These are phyloP conservation scores for Temnothorax rugatulus DNA, from an alignment of 2,888 invertebrate genomes.

Conservation along the genomic window DNA sequence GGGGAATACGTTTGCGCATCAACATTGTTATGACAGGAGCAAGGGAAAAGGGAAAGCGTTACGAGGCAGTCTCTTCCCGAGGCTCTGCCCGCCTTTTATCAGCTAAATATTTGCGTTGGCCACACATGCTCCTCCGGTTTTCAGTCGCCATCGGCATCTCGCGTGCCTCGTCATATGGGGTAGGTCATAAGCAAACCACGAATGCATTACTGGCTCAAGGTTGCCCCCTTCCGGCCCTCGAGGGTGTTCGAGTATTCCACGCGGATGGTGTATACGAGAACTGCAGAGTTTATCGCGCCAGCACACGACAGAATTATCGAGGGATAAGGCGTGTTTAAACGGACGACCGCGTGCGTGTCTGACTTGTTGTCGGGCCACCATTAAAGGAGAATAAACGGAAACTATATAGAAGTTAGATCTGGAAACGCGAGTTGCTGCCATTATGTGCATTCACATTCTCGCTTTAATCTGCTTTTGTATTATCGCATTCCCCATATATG, in stretches of 20 bases:
- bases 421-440: neutral
- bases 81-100: slow-evolving; percentile 66
- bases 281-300: slow-evolving; percentile 27
- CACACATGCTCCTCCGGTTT: slow-evolving; percentile 72
- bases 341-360: neutral
- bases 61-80: slow-evolving; percentile 17
- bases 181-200: slow-evolving; percentile 69
- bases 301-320: slow-evolving; percentile 39
- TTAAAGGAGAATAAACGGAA: slow-evolving; percentile 26
- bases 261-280: neutral
- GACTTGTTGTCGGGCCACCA: neutral
- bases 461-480: neutral
- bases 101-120: slow-evolving; percentile 77
- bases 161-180: slow-evolving; percentile 69
- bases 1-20: slow-evolving; percentile 41
- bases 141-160: slow-evolving; percentile 68
- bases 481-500: neutral
- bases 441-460: neutral
- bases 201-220: slow-evolving; percentile 66
- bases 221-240: slow-evolving; percentile 46
- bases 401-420: slow-evolving; percentile 9
- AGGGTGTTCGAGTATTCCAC: slow-evolving; percentile 18
- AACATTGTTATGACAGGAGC: slow-evolving; percentile 47
- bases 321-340: slow-evolving; percentile 26
- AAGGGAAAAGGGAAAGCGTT: slow-evolving; percentile 52